Percentiles rank a stretch among this genome's conserved stretches.
Evolutionary conservation across 1,140 invertebrate genomes (phyloP).

Genomic region (Chrysoperla carnea): DNA sequence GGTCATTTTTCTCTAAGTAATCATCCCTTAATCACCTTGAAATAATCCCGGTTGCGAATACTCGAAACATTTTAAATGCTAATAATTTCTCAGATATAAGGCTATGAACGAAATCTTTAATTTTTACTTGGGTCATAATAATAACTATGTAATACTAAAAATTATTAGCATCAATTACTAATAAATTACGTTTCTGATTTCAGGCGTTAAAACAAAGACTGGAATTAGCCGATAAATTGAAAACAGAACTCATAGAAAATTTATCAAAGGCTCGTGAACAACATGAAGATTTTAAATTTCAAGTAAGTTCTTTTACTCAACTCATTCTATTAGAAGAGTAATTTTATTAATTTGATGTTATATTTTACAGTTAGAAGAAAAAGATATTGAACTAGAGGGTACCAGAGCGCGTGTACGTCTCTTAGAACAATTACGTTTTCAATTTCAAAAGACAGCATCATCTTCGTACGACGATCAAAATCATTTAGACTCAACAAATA

Average conservation of each 20-base stretch:
- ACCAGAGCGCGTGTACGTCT: constrained; percentile 53
- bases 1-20: no score
- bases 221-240: constrained; percentile 40
- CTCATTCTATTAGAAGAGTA: neutral
- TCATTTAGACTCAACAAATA: constrained; percentile 21
- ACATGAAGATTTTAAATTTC: constrained; percentile 65
- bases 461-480: constrained; percentile 6
- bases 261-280: constrained; percentile 55
- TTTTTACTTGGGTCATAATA: no score
- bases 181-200: constrained; percentile 12
- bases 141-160: no score
- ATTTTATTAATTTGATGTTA: no score
- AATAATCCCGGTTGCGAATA: no score
- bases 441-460: constrained; percentile 9
- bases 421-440: constrained; percentile 32
- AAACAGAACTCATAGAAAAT: constrained; percentile 41
- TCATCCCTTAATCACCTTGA: no score
- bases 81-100: no score
- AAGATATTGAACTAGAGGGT: constrained; percentile 63
- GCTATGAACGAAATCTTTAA: no score
- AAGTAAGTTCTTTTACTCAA: constrained; percentile 30
- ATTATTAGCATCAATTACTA: neutral
- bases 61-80: no score
- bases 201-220: constrained; percentile 50
- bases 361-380: constrained; percentile 49